Evolutionary conservation across 2,888 invertebrate genomes (phyloP).

Genomic region (Leptopilina syphax): DNA sequence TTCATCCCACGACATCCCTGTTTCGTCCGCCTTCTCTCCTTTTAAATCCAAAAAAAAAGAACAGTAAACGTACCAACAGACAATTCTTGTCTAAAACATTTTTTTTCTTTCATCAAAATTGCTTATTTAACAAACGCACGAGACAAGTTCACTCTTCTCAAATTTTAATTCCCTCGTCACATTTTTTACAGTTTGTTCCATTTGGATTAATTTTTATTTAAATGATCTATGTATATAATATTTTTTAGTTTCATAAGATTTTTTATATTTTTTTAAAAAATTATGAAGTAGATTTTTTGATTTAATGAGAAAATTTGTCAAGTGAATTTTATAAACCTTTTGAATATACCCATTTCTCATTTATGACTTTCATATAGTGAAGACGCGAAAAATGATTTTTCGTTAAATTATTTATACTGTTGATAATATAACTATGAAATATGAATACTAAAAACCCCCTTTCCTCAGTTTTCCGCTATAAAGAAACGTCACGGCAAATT

Average conservation of each 20-base stretch:
- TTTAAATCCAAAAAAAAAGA: constrained; percentile 47
- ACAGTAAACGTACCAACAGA: constrained; percentile 52
- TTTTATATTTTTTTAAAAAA: no score
- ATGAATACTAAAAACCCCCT: constrained; percentile 60
- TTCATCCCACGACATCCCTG: constrained; percentile 50
- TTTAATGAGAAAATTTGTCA: no score
- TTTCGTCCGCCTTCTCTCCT: constrained; percentile 43
- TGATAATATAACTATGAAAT: constrained; percentile 62
- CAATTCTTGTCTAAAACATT: constrained; percentile 33
- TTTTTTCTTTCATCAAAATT: not conserved
- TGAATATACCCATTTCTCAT: no score
- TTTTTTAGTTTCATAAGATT: no score
- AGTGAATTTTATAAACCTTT: no score
- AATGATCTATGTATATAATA: not conserved
- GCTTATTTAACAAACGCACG: not conserved
- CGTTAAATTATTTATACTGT: constrained; percentile 11
- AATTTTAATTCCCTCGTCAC: no score
- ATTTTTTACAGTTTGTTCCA: no score
- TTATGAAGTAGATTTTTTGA: no score
- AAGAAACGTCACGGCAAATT: constrained; percentile 72
- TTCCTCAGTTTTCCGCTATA: constrained; percentile 61
- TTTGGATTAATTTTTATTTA: not conserved
- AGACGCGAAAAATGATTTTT: not conserved
- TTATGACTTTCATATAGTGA: no score
- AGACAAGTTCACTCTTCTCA: no score